Conservation (phyloP, 1,140 invertebrate species). For the Nephotettix cincticeps region DNA sequence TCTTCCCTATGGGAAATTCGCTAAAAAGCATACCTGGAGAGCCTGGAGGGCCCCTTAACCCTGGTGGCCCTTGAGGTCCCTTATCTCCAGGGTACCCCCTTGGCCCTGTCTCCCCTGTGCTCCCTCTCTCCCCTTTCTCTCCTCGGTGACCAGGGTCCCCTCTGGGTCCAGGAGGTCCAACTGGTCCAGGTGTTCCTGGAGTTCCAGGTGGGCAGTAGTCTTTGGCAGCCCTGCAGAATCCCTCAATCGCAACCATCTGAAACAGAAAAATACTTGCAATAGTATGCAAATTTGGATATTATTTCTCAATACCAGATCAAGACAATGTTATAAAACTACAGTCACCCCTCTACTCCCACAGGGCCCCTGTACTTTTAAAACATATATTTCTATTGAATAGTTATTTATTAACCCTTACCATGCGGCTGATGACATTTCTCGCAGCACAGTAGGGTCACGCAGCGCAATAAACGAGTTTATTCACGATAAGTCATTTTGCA, state of each 20-base stretch:
- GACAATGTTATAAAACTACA: too few species aligned
- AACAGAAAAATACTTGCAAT: constrained; percentile 19
- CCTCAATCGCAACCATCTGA: constrained; percentile 66
- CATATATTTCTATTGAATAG: too few species aligned
- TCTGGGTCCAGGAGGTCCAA: constrained; percentile 59
- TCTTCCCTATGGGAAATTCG: too few species aligned
- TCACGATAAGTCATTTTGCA: too few species aligned
- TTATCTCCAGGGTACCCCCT: constrained; percentile 57
- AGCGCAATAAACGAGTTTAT: too few species aligned
- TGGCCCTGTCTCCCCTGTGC: constrained; percentile 51
- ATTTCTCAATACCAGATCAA: too few species aligned
- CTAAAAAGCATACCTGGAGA: constrained; percentile 11
- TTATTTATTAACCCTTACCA: too few species aligned
- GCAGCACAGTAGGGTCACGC: too few species aligned
- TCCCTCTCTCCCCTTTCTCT: constrained; percentile 54
- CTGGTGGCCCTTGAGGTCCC: constrained; percentile 58
- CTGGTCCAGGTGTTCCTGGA: constrained; percentile 61
- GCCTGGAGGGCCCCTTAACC: constrained; percentile 58
- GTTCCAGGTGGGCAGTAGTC: constrained; percentile 79
- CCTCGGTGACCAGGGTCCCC: constrained; percentile 49
- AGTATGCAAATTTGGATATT: too few species aligned
- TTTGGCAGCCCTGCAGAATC: constrained; percentile 70
- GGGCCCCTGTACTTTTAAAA: too few species aligned
- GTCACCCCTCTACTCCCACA: too few species aligned
- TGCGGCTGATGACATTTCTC: too few species aligned